phyloP scores from a whole-genome alignment of 2,797 vertebrate species.

The Bovichtus diacanthus region DNA sequence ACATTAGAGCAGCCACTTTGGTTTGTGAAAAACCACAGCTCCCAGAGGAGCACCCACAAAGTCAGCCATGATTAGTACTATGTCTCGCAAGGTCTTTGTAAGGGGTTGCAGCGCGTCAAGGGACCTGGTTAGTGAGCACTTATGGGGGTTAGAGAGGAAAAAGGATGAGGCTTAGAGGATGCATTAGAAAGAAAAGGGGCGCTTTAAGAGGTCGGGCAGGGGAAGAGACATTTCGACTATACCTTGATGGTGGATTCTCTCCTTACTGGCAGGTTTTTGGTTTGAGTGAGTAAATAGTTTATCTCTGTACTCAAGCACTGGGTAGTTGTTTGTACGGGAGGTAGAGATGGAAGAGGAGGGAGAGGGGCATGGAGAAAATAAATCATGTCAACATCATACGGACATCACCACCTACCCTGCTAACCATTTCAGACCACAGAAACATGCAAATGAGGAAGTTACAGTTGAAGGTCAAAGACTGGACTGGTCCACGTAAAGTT shows the following conservation, averaged over 20 bases:
- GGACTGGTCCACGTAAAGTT: neutral
- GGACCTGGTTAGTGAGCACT: constrained; percentile 58
- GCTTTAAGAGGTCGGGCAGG: constrained; percentile 14
- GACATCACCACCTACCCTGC: constrained; percentile 34
- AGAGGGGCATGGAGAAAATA: constrained; percentile 68
- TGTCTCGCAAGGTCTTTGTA: constrained; percentile 49
- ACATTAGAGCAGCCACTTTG: constrained; percentile 64
- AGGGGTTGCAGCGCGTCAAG: constrained; percentile 49
- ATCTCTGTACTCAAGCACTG: constrained; percentile 98
- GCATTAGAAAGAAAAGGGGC: constrained; percentile 42
- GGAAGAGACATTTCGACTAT: constrained; percentile 80
- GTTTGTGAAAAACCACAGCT: constrained; percentile 76
- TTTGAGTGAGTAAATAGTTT: constrained; percentile 96
- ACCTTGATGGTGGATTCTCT: constrained; percentile 93
- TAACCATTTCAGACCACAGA: constrained; percentile 33
- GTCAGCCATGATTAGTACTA: constrained; percentile 72
- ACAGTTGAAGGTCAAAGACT: constrained; percentile 22
- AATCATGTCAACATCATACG: constrained; percentile 73
- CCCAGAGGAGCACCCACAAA: constrained; percentile 62
- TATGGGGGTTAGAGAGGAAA: constrained; percentile 55
- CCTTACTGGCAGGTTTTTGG: constrained; percentile 93
- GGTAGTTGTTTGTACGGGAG: constrained; percentile 79
- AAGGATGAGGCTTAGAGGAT: constrained; percentile 19
- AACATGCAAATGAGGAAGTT: constrained; percentile 51
- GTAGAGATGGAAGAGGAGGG: constrained; percentile 48